Percentiles rank a stretch among this genome's conserved stretches.
Conservation (phyloP, 2,888 invertebrate genomes). For the Apodemia mormo region DNA sequence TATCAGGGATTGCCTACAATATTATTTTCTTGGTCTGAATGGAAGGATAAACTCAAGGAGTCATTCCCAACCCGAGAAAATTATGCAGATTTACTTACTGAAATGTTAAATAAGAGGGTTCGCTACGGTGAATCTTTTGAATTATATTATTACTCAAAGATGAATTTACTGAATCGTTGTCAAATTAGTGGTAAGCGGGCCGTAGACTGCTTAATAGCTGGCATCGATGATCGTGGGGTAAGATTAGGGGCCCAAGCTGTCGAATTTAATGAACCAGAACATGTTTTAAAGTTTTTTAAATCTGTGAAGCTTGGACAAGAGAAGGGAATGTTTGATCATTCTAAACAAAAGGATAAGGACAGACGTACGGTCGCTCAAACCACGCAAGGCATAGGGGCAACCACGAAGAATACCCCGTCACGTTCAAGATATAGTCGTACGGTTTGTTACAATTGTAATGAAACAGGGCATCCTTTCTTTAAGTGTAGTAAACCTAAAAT, state of each 20-base stretch:
- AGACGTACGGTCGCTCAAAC: no score
- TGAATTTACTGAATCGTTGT: no score
- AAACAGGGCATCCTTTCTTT: slow-evolving; percentile 19
- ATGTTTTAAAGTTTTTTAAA: no score
- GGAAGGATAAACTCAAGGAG: slow-evolving; percentile 32
- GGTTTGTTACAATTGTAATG: slow-evolving; percentile 23
- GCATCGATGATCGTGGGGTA: no score
- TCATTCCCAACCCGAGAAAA: slow-evolving; percentile 35
- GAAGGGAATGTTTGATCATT: no score
- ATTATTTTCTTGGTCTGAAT: slow-evolving; percentile 32
- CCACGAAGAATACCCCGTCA: not conserved
- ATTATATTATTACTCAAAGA: no score
- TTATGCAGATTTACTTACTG: slow-evolving; percentile 34
- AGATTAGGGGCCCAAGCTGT: no score
- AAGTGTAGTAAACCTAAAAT: slow-evolving; percentile 25
- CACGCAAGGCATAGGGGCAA: slow-evolving; percentile 4
- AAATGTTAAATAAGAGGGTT: slow-evolving; percentile 30
- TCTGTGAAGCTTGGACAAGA: no score
- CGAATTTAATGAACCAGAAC: no score
- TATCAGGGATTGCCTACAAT: slow-evolving; percentile 36
- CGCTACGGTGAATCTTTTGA: slow-evolving; percentile 29
- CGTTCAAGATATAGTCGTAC: not conserved
- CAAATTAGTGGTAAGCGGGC: no score
- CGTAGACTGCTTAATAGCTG: no score
- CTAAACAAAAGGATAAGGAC: no score